phyloP scores from a whole-genome alignment of 1,140 invertebrate species.

The Drosophila lacteicornis region DNA sequence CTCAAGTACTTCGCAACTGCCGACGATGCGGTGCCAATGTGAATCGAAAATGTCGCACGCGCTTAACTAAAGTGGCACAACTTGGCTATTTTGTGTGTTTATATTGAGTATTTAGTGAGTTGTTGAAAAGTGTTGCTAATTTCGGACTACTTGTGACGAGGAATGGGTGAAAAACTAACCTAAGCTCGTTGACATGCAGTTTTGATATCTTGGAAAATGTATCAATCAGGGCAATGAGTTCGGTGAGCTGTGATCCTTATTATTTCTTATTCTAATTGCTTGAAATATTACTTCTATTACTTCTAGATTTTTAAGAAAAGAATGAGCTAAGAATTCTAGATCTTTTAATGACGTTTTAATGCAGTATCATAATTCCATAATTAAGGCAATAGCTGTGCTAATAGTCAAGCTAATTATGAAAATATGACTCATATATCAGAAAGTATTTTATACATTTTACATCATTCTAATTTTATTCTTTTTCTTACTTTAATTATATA shows the following conservation, averaged over 20 bases:
- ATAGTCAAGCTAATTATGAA: background rate
- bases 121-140: slow-evolving; percentile 6
- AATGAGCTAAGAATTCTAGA: background rate
- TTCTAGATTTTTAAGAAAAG: background rate
- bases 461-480: background rate
- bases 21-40: slow-evolving; percentile 39
- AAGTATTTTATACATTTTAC: background rate
- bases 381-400: too few species aligned
- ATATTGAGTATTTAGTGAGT: background rate
- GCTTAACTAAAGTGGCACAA: slow-evolving; percentile 27
- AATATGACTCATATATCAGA: too few species aligned
- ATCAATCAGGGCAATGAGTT: too few species aligned
- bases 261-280: background rate
- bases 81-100: background rate
- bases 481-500: too few species aligned
- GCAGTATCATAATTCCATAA: too few species aligned
- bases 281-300: too few species aligned
- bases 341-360: background rate
- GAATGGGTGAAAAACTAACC: background rate
- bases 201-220: too few species aligned
- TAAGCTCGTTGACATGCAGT: background rate
- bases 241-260: background rate
- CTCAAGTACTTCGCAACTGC: slow-evolving; percentile 32
- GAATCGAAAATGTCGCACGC: slow-evolving; percentile 19
- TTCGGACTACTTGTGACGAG: background rate